phyloP scores from a whole-genome alignment of 2,888 invertebrate species.

The Resseliella maxima region DNA sequence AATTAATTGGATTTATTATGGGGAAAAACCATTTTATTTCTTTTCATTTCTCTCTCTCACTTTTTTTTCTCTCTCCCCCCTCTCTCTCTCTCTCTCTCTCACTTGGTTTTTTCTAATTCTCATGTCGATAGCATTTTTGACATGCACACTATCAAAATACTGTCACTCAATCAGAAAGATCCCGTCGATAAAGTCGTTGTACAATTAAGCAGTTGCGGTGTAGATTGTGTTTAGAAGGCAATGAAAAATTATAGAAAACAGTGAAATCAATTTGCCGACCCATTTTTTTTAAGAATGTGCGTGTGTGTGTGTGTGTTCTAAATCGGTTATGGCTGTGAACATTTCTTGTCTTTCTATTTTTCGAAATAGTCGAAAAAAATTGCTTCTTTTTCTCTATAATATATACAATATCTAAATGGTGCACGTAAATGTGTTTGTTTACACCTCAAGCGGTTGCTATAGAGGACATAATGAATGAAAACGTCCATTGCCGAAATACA shows the following conservation, averaged over 20 bases:
- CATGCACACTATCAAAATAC: background rate
- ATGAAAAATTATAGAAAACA: background rate
- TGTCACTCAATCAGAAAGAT: slow-evolving; percentile 1
- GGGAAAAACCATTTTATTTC: background rate
- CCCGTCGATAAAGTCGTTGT: background rate
- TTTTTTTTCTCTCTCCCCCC: background rate
- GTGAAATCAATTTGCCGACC: slow-evolving; percentile 1
- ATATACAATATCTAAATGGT: background rate
- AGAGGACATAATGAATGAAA: slow-evolving; percentile 12
- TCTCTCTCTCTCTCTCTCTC: too few species aligned
- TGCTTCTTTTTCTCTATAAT: background rate
- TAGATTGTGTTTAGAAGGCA: background rate
- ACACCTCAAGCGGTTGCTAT: slow-evolving; percentile 41
- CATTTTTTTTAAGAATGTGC: background rate
- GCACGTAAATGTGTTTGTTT: slow-evolving; percentile 22
- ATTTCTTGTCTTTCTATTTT: too few species aligned
- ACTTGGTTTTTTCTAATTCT: background rate
- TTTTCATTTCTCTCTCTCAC: background rate
- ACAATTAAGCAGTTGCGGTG: background rate
- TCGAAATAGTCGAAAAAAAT: too few species aligned
- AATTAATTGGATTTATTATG: slow-evolving; percentile 27
- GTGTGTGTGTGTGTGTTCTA: slow-evolving; percentile 17
- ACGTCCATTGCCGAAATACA: slow-evolving; percentile 48
- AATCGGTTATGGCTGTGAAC: background rate
- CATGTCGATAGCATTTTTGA: slow-evolving; percentile 24